A percentile compares a stretch with the other conserved stretches of the same genome.
phyloP scores from a whole-genome alignment of 2,113 vertebrate species.

The Pseudorectes ferrugineus region DNA sequence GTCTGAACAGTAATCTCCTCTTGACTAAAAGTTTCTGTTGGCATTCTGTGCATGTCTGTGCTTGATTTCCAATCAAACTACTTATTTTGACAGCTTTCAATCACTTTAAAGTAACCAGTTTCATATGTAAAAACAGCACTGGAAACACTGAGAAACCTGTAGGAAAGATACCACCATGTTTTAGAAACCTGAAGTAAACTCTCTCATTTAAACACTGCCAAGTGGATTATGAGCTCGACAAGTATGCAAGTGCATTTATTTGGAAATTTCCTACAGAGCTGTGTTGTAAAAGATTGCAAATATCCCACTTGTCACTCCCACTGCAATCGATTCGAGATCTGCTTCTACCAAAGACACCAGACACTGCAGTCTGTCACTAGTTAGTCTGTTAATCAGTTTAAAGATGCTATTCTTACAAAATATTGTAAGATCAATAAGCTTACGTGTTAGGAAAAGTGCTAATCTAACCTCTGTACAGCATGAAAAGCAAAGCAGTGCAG shows the following conservation, averaged over 20 bases:
- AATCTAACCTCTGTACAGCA: background rate
- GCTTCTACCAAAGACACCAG: background rate
- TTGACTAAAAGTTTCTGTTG: background rate
- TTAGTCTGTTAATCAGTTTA: conserved; percentile 22
- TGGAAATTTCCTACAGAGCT: background rate
- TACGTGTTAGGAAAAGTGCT: background rate
- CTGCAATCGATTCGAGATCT: background rate
- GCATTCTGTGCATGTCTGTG: background rate
- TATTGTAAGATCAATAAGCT: conserved; percentile 10
- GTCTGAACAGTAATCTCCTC: background rate
- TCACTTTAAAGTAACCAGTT: background rate
- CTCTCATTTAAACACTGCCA: background rate
- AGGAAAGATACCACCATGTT: background rate
- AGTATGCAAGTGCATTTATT: background rate
- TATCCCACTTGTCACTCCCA: background rate
- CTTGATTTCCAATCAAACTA: background rate
- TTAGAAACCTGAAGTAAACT: background rate
- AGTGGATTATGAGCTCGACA: background rate
- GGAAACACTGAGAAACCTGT: background rate
- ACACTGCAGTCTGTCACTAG: background rate
- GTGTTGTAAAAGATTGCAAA: background rate
- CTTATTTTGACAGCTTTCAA: background rate
- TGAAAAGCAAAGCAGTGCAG: background rate
- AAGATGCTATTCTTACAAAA: conserved; percentile 10
- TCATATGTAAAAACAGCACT: background rate